These are phyloP conservation scores for Kryphioiulus occultus DNA, from an alignment of 2,888 invertebrate species.

Conservation along the genomic window DNA sequence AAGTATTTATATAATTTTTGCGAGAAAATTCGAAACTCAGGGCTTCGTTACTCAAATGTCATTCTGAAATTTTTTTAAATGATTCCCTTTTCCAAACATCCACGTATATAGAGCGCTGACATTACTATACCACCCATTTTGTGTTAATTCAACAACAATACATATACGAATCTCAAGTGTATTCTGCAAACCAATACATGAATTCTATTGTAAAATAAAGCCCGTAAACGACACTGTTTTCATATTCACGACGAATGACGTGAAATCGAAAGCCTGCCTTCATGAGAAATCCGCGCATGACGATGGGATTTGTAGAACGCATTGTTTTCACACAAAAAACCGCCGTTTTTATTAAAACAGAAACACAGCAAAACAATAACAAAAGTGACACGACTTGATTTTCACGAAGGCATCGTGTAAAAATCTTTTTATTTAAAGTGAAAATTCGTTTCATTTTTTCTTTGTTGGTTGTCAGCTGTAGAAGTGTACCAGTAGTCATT, in stretches of 20 bases:
- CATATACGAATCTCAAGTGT: too few relatives aligned
- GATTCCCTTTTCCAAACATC: too few relatives aligned
- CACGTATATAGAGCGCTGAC: background rate
- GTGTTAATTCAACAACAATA: background rate
- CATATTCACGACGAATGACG: background rate
- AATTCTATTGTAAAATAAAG: background rate
- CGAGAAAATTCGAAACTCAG: too few relatives aligned
- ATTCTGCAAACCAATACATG: background rate
- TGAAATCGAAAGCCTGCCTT: background rate
- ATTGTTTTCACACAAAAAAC: background rate
- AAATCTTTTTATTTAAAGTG: background rate
- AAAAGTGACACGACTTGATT: background rate
- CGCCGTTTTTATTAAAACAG: background rate
- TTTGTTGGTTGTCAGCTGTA: too few relatives aligned
- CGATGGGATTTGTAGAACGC: background rate
- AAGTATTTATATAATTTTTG: too few relatives aligned
- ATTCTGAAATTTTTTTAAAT: too few relatives aligned
- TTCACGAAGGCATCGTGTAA: background rate
- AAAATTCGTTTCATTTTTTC: too few relatives aligned
- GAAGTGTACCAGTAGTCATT: too few relatives aligned
- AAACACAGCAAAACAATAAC: background rate
- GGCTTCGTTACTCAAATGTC: too few relatives aligned
- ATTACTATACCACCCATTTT: background rate
- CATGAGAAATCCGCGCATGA: conserved; percentile 3
- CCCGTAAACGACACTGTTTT: background rate